Percentiles rank a stretch among this genome's conserved stretches.
These are phyloP conservation scores for Gobiocypris rarus DNA, from an alignment of 2,113 vertebrate species.

Conservation along the genomic window DNA sequence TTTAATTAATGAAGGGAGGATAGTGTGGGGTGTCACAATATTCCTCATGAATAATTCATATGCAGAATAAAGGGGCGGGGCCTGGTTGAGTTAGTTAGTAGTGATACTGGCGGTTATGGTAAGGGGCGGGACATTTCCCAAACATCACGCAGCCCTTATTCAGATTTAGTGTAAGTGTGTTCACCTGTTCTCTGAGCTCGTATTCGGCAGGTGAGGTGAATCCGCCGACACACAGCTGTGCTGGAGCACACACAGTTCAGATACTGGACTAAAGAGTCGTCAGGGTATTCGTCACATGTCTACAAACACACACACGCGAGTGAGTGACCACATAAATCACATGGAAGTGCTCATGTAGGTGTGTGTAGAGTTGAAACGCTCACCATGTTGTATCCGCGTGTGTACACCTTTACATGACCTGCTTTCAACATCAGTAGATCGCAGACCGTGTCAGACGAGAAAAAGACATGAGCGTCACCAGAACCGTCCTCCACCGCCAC, in stretches of 20 bases:
- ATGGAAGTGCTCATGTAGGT: background rate
- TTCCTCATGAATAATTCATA: no score
- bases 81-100: no score
- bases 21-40: no score
- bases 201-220: conserved; percentile 70
- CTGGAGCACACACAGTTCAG: conserved; percentile 69
- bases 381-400: conserved; percentile 69
- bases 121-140: no score
- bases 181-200: conserved; percentile 60
- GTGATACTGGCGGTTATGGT: no score
- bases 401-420: conserved; percentile 74
- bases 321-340: conserved; percentile 13
- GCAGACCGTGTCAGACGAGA: conserved; percentile 71
- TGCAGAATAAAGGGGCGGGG: no score
- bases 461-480: conserved; percentile 79
- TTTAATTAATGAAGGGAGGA: no score
- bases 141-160: no score
- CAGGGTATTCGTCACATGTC: conserved; percentile 61
- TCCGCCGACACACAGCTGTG: conserved; percentile 56
- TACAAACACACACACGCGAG: conserved; percentile 51
- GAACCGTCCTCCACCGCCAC: conserved; percentile 83
- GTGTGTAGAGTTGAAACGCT: conserved; percentile 47
- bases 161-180: no score
- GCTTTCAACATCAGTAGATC: conserved; percentile 73
- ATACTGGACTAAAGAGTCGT: conserved; percentile 67